A percentile compares a stretch with the other conserved stretches of the same genome.
Conservation (phyloP, 2,797 vertebrate species). For the Hipposideros larvatus region DNA sequence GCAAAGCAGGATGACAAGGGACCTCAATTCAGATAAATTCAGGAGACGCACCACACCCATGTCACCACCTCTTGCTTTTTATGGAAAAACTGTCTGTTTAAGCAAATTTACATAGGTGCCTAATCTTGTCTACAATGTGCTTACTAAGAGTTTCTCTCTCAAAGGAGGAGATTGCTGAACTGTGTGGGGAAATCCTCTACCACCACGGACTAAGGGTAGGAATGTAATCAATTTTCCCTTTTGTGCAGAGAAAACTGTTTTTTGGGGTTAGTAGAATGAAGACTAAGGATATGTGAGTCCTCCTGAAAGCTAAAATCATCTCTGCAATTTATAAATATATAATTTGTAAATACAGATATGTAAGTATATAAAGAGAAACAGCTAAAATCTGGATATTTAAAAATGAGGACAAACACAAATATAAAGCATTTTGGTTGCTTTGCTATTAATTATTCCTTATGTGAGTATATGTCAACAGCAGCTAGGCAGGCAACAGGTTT, state of each 20-base stretch:
- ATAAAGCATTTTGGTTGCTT: conserved; percentile 8
- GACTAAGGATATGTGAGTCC: not conserved
- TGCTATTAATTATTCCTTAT: not conserved
- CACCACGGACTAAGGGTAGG: not conserved
- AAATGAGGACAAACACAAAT: not conserved
- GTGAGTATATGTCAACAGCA: not conserved
- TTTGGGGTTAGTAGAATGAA: conserved; percentile 4
- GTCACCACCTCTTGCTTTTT: not conserved
- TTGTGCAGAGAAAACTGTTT: not conserved
- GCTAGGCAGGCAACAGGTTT: not conserved
- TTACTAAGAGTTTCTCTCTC: conserved; percentile 13
- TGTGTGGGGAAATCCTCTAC: not conserved
- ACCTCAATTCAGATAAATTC: not conserved
- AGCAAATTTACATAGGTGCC: not conserved
- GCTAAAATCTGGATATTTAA: not conserved
- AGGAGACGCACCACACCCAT: not conserved
- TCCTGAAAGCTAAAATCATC: not conserved
- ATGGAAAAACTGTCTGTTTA: conserved; percentile 9
- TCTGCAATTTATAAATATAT: not conserved
- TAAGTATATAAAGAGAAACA: conserved; percentile 36
- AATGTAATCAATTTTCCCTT: not conserved
- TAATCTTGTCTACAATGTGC: not conserved
- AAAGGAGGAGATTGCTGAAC: not conserved
- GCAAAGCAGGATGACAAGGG: not conserved
- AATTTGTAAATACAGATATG: conserved; percentile 5